Conservation (phyloP, 1,140 invertebrate species). For the Andrena cerasifolii region DNA sequence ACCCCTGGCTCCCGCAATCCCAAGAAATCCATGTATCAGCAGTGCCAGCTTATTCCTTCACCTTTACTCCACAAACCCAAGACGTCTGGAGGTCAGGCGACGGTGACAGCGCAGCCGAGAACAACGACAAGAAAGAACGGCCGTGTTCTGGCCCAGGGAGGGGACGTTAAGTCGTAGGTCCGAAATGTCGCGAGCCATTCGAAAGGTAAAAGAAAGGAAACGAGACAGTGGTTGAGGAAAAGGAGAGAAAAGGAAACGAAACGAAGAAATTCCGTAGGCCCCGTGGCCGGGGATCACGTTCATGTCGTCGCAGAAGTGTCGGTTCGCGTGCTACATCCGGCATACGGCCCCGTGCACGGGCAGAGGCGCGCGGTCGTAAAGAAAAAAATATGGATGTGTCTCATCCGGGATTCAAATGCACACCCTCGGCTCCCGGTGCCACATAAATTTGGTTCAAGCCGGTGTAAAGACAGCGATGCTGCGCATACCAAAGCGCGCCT, state of each 20-base stretch:
- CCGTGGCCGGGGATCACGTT: slow-evolving; percentile 53
- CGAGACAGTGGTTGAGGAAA: too few species aligned
- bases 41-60: background rate
- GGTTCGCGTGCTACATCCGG: slow-evolving; percentile 62
- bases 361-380: slow-evolving; percentile 69
- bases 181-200: background rate
- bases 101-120: background rate
- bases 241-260: background rate
- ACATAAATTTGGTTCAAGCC: slow-evolving; percentile 77
- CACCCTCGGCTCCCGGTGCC: slow-evolving; percentile 73
- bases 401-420: slow-evolving; percentile 76
- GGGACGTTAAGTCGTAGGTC: background rate
- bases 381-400: slow-evolving; percentile 72
- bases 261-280: background rate
- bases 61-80: background rate
- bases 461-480: slow-evolving; percentile 71
- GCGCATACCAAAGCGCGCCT: slow-evolving; percentile 74
- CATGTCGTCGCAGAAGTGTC: slow-evolving; percentile 64
- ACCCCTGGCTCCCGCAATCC: too few species aligned
- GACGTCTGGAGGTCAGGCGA: background rate
- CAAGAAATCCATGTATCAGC: too few species aligned
- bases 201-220: background rate
- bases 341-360: slow-evolving; percentile 59
- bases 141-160: background rate
- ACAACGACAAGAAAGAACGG: background rate